Conservation (phyloP, 2,113 vertebrate species). For the Arizona elegans region DNA sequence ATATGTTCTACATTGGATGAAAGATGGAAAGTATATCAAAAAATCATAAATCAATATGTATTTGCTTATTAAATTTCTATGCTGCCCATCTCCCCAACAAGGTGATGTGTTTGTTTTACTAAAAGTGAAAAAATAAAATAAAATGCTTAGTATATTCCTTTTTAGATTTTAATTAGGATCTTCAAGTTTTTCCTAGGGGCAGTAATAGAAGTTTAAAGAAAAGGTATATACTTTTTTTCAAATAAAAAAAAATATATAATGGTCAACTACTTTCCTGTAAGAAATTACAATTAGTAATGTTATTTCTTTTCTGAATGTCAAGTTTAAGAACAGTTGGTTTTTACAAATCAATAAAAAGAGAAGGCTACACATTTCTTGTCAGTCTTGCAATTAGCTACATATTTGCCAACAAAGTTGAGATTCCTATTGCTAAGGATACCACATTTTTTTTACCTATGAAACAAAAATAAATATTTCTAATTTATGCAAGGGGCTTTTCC, state of each 20-base stretch:
- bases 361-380: neutral
- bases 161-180: neutral
- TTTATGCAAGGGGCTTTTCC: neutral
- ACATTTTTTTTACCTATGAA: neutral
- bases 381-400: neutral
- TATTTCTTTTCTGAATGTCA: neutral
- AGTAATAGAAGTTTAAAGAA: neutral
- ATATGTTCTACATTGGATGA: neutral
- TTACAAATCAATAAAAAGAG: neutral
- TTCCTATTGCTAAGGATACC: neutral
- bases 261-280: neutral
- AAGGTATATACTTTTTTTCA: neutral
- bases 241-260: conserved; percentile 41
- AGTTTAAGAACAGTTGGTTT: neutral
- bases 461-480: neutral
- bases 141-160: neutral
- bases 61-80: neutral
- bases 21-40: neutral
- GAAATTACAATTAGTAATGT: neutral
- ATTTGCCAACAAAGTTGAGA: neutral
- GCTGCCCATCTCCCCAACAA: neutral
- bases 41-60: neutral
- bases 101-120: neutral
- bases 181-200: conserved; percentile 27
- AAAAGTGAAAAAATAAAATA: neutral